Evolutionary conservation across 2,888 invertebrate genomes (phyloP).

Genomic region (Morinoia aosen): DNA sequence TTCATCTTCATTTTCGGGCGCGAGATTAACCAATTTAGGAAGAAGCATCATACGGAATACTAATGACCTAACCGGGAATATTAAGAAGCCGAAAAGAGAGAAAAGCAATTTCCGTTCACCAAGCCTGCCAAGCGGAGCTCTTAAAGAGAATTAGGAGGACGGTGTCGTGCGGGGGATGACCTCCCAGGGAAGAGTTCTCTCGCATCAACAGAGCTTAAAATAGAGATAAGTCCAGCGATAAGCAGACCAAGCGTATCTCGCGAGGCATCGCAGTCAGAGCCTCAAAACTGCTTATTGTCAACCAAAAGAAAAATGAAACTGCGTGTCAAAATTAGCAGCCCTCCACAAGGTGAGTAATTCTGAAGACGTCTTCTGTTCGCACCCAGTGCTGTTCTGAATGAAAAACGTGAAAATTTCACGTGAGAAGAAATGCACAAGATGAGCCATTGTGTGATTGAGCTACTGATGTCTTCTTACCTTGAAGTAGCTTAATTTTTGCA

Average conservation of each 20-base stretch:
- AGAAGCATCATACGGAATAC: neutral
- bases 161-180: neutral
- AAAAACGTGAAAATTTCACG: neutral
- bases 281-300: neutral
- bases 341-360: neutral
- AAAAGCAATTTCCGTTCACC: neutral
- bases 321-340: neutral
- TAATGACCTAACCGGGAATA: constrained; percentile 2
- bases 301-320: neutral
- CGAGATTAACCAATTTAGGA: neutral
- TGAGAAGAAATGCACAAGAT: neutral
- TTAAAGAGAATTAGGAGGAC: neutral
- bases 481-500: neutral
- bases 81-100: neutral
- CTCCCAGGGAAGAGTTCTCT: neutral
- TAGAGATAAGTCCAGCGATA: neutral
- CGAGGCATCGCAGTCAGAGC: neutral
- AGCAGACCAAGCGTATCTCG: neutral
- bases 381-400: neutral
- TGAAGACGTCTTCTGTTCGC: constrained; percentile 10
- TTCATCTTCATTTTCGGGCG: neutral
- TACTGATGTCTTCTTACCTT: neutral
- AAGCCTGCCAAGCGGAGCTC: neutral
- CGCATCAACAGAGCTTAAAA: neutral
- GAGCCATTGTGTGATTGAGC: neutral